phyloP scores from a whole-genome alignment of 2,113 vertebrate species.

The Craseonycteris thonglongyai region DNA sequence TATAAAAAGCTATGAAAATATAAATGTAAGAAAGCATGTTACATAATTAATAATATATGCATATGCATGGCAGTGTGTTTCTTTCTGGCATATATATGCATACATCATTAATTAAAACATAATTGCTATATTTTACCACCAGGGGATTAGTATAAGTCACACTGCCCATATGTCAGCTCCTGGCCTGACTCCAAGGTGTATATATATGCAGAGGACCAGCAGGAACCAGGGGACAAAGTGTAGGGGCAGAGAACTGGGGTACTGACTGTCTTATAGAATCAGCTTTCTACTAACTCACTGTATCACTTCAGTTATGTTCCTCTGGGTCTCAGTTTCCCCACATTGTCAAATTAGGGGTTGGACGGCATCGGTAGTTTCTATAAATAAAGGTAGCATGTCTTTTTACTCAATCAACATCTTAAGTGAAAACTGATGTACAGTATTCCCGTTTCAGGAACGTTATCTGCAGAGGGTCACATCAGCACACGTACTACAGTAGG shows the following conservation, averaged over 20 bases:
- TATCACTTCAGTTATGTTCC: background rate
- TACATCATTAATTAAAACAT: slow-evolving; percentile 50
- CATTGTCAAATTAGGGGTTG: background rate
- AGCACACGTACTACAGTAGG: background rate
- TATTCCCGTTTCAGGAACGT: background rate
- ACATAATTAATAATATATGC: slow-evolving; percentile 62
- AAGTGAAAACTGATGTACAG: background rate
- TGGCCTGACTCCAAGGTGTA: background rate
- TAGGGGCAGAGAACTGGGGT: background rate
- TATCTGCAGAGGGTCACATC: background rate
- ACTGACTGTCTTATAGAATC: background rate
- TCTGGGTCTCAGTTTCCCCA: background rate
- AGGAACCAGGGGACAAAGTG: background rate
- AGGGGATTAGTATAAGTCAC: background rate
- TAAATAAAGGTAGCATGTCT: background rate
- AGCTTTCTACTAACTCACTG: background rate
- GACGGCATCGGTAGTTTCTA: background rate
- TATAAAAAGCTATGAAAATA: slow-evolving; percentile 69
- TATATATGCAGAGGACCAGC: background rate
- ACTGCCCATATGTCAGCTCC: background rate
- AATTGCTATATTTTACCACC: slow-evolving; percentile 34
- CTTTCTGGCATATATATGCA: slow-evolving; percentile 52
- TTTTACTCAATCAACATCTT: background rate
- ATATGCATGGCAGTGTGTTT: slow-evolving; percentile 60
- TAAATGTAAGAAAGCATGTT: slow-evolving; percentile 62